A percentile compares a stretch with the other conserved stretches of the same genome.
These are phyloP conservation scores for Anastatus disparis DNA, from an alignment of 1,140 invertebrate species.

Conservation along the genomic window DNA sequence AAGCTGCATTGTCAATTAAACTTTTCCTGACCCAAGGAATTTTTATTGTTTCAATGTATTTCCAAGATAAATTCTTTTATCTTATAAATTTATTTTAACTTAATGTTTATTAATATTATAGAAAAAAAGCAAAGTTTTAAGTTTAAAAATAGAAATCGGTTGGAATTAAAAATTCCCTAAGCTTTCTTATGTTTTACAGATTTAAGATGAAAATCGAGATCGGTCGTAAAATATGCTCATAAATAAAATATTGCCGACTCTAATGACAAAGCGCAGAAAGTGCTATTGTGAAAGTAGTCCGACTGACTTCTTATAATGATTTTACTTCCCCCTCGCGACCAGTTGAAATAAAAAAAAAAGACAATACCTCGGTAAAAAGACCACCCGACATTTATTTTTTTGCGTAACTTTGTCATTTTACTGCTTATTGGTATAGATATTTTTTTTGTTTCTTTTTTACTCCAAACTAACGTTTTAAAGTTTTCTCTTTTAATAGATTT, in stretches of 20 bases:
- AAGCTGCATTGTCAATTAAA: no score
- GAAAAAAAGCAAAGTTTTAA: no score
- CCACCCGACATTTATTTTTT: neutral
- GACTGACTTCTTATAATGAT: neutral
- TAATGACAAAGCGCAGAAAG: neutral
- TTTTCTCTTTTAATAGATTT: conserved; percentile 19
- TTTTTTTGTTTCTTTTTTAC: neutral
- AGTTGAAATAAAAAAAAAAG: conserved; percentile 17
- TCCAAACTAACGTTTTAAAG: no score
- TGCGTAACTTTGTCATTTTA: neutral
- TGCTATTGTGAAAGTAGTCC: conserved; percentile 47
- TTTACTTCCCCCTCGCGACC: neutral
- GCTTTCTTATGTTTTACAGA: neutral
- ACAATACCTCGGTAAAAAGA: neutral
- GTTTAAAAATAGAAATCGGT: no score
- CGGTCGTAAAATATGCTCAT: conserved; percentile 52
- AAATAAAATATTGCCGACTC: conserved; percentile 9
- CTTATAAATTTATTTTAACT: no score
- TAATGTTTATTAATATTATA: no score
- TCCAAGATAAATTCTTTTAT: no score
- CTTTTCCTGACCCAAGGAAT: no score
- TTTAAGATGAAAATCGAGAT: conserved; percentile 26
- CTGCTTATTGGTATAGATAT: neutral
- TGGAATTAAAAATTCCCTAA: neutral
- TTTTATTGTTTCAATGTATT: no score